A percentile compares a stretch with the other conserved stretches of the same genome.
These are phyloP conservation scores for Gobio occitaniae DNA, from an alignment of 2,797 vertebrate species.

Conservation along the genomic window DNA sequence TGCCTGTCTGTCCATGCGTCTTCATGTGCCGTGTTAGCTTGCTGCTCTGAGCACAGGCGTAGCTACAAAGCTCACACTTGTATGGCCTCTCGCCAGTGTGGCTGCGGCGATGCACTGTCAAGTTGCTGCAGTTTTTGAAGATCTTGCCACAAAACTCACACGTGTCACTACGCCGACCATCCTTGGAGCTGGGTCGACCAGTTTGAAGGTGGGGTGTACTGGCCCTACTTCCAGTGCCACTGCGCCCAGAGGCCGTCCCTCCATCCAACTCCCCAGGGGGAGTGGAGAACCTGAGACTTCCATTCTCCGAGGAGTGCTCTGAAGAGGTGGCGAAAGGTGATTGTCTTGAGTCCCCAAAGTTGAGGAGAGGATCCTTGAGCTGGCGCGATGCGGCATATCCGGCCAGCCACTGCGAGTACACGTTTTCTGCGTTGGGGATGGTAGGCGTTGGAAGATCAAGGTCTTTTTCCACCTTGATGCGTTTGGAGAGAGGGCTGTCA, in stretches of 20 bases:
- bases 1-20: constrained; percentile 99
- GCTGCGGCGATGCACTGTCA: constrained; percentile 98
- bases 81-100: constrained; percentile 98
- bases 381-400: constrained; percentile 95
- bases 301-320: constrained; percentile 97
- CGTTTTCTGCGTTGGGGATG: constrained; percentile 95
- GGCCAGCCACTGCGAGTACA: constrained; percentile 97
- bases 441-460: constrained; percentile 90
- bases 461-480: constrained; percentile 98
- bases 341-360: constrained; percentile 97
- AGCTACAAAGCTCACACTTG: constrained; percentile 99
- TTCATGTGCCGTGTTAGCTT: constrained; percentile 99
- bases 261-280: constrained; percentile 95
- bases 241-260: constrained; percentile 90
- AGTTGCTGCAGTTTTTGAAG: constrained; percentile 99
- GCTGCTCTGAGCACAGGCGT: constrained; percentile 98
- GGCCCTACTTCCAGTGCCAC: constrained; percentile 95
- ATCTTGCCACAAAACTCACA: constrained; percentile 98
- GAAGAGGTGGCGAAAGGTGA: constrained; percentile 97
- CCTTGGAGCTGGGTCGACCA: constrained; percentile 95
- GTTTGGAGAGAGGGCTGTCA: constrained; percentile 93
- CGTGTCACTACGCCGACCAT: constrained; percentile 96
- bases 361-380: constrained; percentile 98
- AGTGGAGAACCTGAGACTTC: constrained; percentile 97
- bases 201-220: constrained; percentile 92